Conservation (phyloP, 2,888 invertebrate species). For the Hydropsyche betteni region DNA sequence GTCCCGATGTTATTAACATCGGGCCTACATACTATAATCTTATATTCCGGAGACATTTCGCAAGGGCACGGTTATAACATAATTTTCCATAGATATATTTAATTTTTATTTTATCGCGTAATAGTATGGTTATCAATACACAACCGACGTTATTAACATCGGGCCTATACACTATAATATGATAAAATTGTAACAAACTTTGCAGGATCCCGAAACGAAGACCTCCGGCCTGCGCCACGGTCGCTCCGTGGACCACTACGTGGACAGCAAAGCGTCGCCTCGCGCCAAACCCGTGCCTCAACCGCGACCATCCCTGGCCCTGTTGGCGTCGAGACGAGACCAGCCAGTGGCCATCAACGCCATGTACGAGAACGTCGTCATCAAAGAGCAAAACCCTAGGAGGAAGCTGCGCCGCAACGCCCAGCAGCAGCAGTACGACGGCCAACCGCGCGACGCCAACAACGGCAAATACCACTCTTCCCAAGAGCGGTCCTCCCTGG, state of each 20-base stretch:
- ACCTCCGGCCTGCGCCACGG: slow-evolving; percentile 72
- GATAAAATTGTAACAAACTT: too few relatives aligned
- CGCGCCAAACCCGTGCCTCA: slow-evolving; percentile 62
- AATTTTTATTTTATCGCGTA: too few relatives aligned
- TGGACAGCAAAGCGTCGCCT: slow-evolving; percentile 70
- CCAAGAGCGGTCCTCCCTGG: slow-evolving; percentile 67
- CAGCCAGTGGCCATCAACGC: slow-evolving; percentile 79
- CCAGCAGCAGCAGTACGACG: slow-evolving; percentile 70
- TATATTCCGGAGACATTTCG: too few relatives aligned
- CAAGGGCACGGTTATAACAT: too few relatives aligned
- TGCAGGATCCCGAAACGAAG: slow-evolving; percentile 65
- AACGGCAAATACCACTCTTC: slow-evolving; percentile 62
- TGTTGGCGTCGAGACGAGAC: slow-evolving; percentile 56
- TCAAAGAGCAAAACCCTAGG: slow-evolving; percentile 77
- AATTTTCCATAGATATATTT: too few relatives aligned
- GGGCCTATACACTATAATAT: too few relatives aligned
- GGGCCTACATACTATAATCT: too few relatives aligned
- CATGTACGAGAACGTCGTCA: slow-evolving; percentile 75
- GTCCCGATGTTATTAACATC: too few relatives aligned
- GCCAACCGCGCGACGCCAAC: slow-evolving; percentile 64
- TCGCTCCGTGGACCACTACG: slow-evolving; percentile 80
- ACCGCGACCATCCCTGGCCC: slow-evolving; percentile 59
- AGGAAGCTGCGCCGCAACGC: slow-evolving; percentile 72
- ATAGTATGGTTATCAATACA: too few relatives aligned
- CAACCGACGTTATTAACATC: too few relatives aligned